Percentiles rank a stretch among this genome's conserved stretches.
Conservation (phyloP, 2,113 vertebrate genomes). For the Numenius arquata region DNA sequence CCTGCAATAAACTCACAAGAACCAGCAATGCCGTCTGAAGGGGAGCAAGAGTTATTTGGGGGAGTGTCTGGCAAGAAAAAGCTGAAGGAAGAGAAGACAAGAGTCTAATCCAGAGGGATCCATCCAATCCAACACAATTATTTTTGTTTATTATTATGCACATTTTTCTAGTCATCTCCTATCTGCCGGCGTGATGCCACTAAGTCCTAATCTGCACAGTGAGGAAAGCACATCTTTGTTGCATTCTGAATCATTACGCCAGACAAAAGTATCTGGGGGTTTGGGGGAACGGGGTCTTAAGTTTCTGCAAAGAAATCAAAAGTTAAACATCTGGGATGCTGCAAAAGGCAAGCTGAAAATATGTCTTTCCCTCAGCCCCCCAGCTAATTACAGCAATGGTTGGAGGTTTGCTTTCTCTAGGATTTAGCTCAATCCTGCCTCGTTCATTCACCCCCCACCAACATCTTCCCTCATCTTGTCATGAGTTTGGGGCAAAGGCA, state of each 20-base stretch:
- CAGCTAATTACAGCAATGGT: accelerated
- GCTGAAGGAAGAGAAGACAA: background rate
- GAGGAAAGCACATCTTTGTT: background rate
- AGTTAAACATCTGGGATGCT: background rate
- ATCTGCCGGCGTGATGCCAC: background rate
- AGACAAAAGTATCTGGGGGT: background rate
- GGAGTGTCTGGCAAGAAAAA: background rate
- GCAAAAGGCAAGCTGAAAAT: background rate
- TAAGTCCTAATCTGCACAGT: background rate
- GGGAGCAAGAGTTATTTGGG: background rate
- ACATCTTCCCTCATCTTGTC: accelerated
- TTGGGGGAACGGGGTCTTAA: background rate
- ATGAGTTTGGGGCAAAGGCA: background rate
- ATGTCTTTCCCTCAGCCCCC: background rate
- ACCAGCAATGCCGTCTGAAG: background rate
- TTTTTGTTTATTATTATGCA: background rate
- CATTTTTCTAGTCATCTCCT: background rate
- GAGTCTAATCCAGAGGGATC: background rate
- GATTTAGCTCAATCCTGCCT: background rate
- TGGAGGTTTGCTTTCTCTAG: background rate
- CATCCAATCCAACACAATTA: background rate
- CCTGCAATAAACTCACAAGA: background rate
- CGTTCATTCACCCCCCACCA: background rate
- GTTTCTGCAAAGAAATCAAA: background rate
- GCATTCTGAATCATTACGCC: background rate